Evolutionary conservation across 2,888 invertebrate genomes (phyloP).

Genomic region (Nowickia ferox): DNA sequence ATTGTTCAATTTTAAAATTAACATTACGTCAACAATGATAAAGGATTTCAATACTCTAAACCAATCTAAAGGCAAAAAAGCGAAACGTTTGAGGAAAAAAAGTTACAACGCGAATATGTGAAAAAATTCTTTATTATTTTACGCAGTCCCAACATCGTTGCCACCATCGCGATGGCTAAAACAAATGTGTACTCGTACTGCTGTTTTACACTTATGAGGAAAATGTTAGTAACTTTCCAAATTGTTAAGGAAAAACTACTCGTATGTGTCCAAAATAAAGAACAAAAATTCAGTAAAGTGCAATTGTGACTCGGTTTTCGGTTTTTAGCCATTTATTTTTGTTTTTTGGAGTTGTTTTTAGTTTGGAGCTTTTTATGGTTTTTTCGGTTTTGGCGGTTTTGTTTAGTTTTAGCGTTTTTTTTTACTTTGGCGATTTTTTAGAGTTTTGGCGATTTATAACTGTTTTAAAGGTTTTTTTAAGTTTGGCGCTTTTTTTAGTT

Average conservation of each 20-base stretch:
- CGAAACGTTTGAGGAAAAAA: slow-evolving; percentile 33
- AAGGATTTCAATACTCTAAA: slow-evolving; percentile 63
- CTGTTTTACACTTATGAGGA: background rate
- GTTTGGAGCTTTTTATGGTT: no score
- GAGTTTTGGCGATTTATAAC: no score
- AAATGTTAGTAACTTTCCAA: slow-evolving; percentile 11
- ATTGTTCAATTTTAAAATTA: slow-evolving; percentile 70
- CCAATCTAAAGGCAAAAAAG: slow-evolving; percentile 46
- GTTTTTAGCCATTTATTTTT: no score
- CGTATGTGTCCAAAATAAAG: no score
- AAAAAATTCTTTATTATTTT: slow-evolving; percentile 60
- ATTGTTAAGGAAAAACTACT: background rate
- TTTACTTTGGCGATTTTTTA: no score
- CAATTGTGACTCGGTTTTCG: no score
- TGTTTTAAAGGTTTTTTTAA: no score
- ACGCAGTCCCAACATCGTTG: slow-evolving; percentile 54
- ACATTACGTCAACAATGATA: slow-evolving; percentile 70
- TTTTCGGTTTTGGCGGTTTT: no score
- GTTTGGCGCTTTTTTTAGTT: no score
- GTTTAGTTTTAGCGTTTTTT: no score
- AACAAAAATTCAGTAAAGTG: no score
- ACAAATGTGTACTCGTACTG: slow-evolving; percentile 25
- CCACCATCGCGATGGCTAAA: slow-evolving; percentile 46
- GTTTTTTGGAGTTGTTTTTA: no score
- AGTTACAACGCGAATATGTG: slow-evolving; percentile 58